Conservation (phyloP, 2,113 vertebrate species). For the Syngnathoides biaculeatus region DNA sequence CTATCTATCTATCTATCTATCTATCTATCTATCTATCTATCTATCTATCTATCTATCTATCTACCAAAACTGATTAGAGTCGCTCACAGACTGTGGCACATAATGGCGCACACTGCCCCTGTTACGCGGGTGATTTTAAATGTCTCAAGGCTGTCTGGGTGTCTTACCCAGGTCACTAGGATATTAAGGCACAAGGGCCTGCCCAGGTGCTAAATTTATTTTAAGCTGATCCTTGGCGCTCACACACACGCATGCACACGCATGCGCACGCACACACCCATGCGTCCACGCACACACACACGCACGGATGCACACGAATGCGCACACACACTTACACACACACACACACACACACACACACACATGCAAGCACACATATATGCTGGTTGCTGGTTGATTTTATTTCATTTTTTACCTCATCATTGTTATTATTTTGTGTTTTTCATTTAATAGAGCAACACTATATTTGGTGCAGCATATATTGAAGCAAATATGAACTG, state of each 20-base stretch:
- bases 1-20: background rate
- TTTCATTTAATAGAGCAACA: background rate
- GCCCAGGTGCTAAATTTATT: slow-evolving; percentile 35
- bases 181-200: slow-evolving; percentile 52
- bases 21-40: background rate
- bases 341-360: background rate
- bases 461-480: too few relatives aligned
- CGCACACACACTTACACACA: background rate
- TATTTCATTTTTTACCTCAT: background rate
- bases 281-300: background rate
- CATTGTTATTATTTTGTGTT: background rate
- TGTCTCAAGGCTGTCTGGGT: slow-evolving; percentile 54
- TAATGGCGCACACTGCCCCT: slow-evolving; percentile 19
- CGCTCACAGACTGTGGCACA: background rate
- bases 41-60: background rate
- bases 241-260: background rate
- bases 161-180: slow-evolving; percentile 61
- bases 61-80: background rate
- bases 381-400: background rate
- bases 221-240: slow-evolving; percentile 41
- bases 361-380: background rate
- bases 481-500: background rate
- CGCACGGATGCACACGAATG: background rate
- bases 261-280: slow-evolving; percentile 3
- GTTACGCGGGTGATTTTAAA: slow-evolving; percentile 46